phyloP scores from a whole-genome alignment of 1,140 invertebrate species.

The Conus betulinus region DNA sequence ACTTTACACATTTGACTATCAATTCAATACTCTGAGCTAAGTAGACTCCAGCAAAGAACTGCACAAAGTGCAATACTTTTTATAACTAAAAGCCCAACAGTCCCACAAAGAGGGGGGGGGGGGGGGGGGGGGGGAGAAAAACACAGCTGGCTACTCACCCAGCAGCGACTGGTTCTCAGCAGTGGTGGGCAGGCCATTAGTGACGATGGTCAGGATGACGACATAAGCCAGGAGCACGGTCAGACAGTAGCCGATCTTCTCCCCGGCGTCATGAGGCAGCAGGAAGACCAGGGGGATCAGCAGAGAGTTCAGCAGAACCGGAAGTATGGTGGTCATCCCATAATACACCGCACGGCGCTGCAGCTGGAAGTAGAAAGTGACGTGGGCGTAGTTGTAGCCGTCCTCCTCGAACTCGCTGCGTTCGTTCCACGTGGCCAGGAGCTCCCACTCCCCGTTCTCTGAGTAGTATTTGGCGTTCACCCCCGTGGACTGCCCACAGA shows the following conservation, averaged over 20 bases:
- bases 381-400: conserved; percentile 37
- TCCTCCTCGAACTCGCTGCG: conserved; percentile 13
- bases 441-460: conserved; percentile 47
- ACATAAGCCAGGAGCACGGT: conserved; percentile 53
- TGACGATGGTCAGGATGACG: conserved; percentile 53
- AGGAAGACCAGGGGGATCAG: conserved; percentile 50
- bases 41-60: background rate
- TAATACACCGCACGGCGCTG: conserved; percentile 44
- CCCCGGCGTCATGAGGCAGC: conserved; percentile 57
- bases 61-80: background rate
- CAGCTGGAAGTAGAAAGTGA: conserved; percentile 47
- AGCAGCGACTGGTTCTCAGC: conserved; percentile 47
- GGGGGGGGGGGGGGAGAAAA: no score
- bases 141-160: conserved; percentile 28
- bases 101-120: no score
- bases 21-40: no score
- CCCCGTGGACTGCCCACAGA: background rate
- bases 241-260: conserved; percentile 54
- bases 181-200: conserved; percentile 51
- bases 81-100: background rate
- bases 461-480: conserved; percentile 19
- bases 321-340: conserved; percentile 51
- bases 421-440: conserved; percentile 11
- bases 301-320: conserved; percentile 46
- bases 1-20: no score